Evolutionary conservation across 1,140 invertebrate genomes (phyloP).

Genomic region (Augochlora pura): DNA sequence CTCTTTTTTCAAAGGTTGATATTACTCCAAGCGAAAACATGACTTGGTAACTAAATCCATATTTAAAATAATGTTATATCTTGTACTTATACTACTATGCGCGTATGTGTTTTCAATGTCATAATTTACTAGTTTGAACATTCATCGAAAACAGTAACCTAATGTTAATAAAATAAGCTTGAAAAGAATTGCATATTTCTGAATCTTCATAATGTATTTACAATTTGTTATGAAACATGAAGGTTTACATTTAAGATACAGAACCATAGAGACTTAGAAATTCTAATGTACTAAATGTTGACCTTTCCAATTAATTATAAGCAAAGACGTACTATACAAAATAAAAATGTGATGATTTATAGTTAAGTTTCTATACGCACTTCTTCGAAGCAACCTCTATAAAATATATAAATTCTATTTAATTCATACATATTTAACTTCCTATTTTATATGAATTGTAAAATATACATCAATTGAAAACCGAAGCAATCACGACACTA

Average conservation of each 20-base stretch:
- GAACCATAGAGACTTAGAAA: background rate
- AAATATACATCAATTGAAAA: conserved; percentile 7
- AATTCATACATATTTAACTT: conserved; percentile 24
- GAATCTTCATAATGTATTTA: conserved; percentile 58
- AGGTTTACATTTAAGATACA: conserved; percentile 33
- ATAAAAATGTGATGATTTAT: conserved; percentile 23
- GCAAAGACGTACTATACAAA: conserved; percentile 20
- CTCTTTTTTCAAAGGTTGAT: background rate
- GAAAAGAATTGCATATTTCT: conserved; percentile 36
- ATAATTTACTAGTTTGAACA: background rate
- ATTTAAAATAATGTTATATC: background rate
- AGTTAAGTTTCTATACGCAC: conserved; percentile 20
- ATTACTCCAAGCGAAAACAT: background rate
- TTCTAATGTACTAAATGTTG: conserved; percentile 26
- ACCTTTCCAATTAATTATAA: conserved; percentile 21
- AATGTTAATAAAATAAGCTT: conserved; percentile 15
- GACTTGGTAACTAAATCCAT: background rate
- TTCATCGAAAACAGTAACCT: background rate
- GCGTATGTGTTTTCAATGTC: background rate
- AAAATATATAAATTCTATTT: conserved; percentile 29
- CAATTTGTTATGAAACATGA: conserved; percentile 41
- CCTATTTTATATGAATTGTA: conserved; percentile 23
- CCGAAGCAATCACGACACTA: no score
- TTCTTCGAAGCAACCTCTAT: conserved; percentile 34
- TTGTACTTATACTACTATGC: background rate